phyloP scores from a whole-genome alignment of 2,888 invertebrate species.

The Rhingia rostrata region DNA sequence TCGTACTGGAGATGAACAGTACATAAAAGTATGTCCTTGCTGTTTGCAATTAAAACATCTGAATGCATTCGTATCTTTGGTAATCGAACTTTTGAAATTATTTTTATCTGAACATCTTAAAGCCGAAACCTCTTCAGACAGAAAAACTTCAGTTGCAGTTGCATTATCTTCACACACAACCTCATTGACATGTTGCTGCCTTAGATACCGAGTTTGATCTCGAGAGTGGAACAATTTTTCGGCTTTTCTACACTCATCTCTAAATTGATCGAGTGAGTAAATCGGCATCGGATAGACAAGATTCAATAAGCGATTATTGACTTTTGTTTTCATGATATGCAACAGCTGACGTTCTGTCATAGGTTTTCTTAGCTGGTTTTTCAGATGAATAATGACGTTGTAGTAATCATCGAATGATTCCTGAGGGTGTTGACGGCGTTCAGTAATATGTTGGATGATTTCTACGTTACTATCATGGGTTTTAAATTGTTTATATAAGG shows the following conservation, averaged over 20 bases:
- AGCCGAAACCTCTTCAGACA: neutral
- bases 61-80: neutral
- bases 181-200: neutral
- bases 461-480: slow-evolving; percentile 21
- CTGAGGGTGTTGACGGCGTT: slow-evolving; percentile 25
- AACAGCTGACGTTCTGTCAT: slow-evolving; percentile 20
- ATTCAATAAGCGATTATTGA: slow-evolving; percentile 12
- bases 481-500: slow-evolving; percentile 21
- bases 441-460: slow-evolving; percentile 20
- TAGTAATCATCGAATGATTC: slow-evolving; percentile 38
- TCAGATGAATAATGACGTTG: neutral
- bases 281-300: slow-evolving; percentile 13
- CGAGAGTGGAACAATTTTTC: slow-evolving; percentile 8
- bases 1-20: neutral
- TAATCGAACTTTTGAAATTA: neutral
- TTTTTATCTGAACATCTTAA: neutral
- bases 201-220: neutral
- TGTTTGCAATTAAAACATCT: neutral
- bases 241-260: slow-evolving; percentile 6
- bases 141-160: neutral
- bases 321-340: slow-evolving; percentile 14
- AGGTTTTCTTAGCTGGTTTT: slow-evolving; percentile 10
- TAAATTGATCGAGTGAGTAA: slow-evolving; percentile 15
- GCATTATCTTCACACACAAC: neutral
- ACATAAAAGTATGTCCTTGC: neutral